A percentile compares a stretch with the other conserved stretches of the same genome.
Evolutionary conservation across 2,888 invertebrate genomes (phyloP).

Genomic region (Nipponacmea schrenckii): DNA sequence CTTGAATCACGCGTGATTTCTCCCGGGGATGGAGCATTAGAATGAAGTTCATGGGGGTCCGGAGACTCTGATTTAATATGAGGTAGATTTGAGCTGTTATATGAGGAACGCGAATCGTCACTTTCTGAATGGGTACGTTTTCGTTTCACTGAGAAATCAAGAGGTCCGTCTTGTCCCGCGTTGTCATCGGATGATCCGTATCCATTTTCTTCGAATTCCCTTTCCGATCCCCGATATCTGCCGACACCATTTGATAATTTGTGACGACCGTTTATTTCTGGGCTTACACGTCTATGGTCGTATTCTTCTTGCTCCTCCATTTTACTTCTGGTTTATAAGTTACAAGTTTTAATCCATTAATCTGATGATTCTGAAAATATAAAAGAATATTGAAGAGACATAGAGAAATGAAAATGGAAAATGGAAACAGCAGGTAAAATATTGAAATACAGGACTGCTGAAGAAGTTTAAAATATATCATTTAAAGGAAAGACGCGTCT

Average conservation of each 20-base stretch:
- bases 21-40: conserved; percentile 14
- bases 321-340: background rate
- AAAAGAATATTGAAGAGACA: no score
- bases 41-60: conserved; percentile 15
- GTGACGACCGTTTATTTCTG: conserved; percentile 12
- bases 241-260: conserved; percentile 10
- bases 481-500: no score
- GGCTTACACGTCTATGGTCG: background rate
- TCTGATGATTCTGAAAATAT: no score
- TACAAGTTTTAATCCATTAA: no score
- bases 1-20: conserved; percentile 12
- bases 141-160: conserved; percentile 52
- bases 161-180: conserved; percentile 37
- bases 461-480: no score
- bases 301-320: conserved; percentile 9
- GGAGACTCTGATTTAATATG: conserved; percentile 2
- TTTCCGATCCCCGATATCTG: background rate
- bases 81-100: conserved; percentile 10
- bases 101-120: conserved; percentile 15
- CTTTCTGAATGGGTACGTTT: conserved; percentile 15
- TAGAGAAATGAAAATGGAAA: no score
- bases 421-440: no score
- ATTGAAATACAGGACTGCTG: no score
- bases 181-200: background rate
- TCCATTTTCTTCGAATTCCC: conserved; percentile 1